These are phyloP conservation scores for Idaea aversata DNA, from an alignment of 2,888 invertebrate species.

Conservation along the genomic window DNA sequence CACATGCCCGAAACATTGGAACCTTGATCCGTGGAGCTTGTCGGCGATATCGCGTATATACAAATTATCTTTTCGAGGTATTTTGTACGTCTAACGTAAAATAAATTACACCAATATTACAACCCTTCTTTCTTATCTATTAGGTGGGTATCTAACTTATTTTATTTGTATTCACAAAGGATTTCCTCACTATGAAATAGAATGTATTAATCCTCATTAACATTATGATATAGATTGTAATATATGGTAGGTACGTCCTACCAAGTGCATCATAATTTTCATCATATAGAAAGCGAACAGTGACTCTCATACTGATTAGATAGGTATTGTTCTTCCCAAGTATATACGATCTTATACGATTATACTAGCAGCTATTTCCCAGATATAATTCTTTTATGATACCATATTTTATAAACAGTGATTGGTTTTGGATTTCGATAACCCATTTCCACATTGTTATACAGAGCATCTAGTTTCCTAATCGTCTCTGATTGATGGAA, in stretches of 20 bases:
- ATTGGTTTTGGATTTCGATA: slow-evolving; percentile 31
- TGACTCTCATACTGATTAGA: slow-evolving; percentile 36
- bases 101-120: too few species aligned
- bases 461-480: slow-evolving; percentile 17
- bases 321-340: background rate
- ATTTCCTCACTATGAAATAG: background rate
- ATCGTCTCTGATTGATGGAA: slow-evolving; percentile 36
- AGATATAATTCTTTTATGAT: slow-evolving; percentile 11
- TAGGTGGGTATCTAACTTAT: background rate
- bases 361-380: slow-evolving; percentile 34
- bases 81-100: too few species aligned
- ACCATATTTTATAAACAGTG: slow-evolving; percentile 17
- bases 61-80: too few species aligned
- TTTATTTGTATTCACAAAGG: background rate
- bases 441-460: slow-evolving; percentile 18
- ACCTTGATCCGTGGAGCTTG: too few species aligned
- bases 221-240: slow-evolving; percentile 21
- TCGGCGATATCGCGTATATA: too few species aligned
- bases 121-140: background rate
- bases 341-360: slow-evolving; percentile 13
- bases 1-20: too few species aligned
- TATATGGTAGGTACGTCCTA: slow-evolving; percentile 25
- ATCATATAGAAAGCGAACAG: slow-evolving; percentile 43
- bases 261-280: slow-evolving; percentile 30
- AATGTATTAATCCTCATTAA: background rate